phyloP scores from a whole-genome alignment of 2,888 invertebrate genomes.

The Epiblema foenella region DNA sequence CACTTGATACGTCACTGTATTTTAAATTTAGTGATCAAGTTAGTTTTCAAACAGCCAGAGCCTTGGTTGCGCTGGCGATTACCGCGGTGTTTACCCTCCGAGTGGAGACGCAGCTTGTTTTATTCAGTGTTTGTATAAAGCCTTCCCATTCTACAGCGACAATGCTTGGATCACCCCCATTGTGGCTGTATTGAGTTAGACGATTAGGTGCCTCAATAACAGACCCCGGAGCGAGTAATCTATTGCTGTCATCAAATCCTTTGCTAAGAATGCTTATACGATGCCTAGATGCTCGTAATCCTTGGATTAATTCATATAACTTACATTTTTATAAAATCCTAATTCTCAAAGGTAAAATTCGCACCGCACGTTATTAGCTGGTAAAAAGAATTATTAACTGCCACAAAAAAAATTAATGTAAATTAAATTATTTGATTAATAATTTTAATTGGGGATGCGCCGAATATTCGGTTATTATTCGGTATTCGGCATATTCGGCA shows the following conservation, averaged over 20 bases:
- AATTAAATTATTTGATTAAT: no score
- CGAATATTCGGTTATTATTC: no score
- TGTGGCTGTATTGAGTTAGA: conserved; percentile 72
- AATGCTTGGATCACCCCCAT: conserved; percentile 73
- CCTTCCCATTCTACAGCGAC: conserved; percentile 75
- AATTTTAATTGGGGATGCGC: no score
- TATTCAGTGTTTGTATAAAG: conserved; percentile 73
- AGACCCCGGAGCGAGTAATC: conserved; percentile 57
- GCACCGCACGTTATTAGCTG: no score
- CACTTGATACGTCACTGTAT: not conserved
- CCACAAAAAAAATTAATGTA: no score
- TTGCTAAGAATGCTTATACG: conserved; percentile 44
- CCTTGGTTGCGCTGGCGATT: conserved; percentile 65
- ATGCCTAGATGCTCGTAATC: conserved; percentile 8
- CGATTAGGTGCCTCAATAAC: conserved; percentile 75
- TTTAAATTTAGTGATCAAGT: conserved; percentile 1
- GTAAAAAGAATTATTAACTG: no score
- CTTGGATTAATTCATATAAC: not conserved
- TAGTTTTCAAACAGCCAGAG: conserved; percentile 55
- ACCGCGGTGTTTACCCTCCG: conserved; percentile 70
- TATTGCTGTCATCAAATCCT: conserved; percentile 58
- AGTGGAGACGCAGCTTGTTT: conserved; percentile 71
- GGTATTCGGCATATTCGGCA: no score
- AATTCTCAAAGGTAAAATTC: no score
- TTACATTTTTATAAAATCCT: no score